phyloP scores from a whole-genome alignment of 2,113 vertebrate species.

The Corydoras sp. region DNA sequence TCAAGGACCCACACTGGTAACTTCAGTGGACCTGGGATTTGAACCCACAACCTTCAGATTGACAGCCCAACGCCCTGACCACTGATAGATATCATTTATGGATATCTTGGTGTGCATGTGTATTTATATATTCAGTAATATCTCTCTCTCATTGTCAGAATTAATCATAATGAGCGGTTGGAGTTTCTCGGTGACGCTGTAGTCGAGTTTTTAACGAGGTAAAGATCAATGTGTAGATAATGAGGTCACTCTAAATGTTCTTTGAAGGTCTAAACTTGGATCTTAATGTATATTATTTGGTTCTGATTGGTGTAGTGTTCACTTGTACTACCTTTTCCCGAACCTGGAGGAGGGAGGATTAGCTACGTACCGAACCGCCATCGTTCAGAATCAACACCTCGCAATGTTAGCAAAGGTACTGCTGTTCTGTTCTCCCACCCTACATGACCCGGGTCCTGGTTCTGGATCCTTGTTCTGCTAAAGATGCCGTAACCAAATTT shows the following conservation, averaged over 20 bases:
- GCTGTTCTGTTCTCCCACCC: neutral
- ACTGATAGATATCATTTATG: no score
- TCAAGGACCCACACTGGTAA: no score
- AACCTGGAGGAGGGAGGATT: constrained; percentile 91
- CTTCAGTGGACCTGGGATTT: no score
- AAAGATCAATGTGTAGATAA: constrained; percentile 36
- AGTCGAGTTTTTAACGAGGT: constrained; percentile 99
- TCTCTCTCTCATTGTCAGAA: constrained; percentile 64
- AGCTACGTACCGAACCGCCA: constrained; percentile 94
- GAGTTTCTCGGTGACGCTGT: constrained; percentile 99
- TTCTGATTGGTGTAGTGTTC: constrained; percentile 72
- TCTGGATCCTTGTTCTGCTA: no score
- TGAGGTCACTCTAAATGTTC: no score
- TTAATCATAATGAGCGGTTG: constrained; percentile 96
- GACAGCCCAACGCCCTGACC: no score
- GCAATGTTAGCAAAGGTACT: constrained; percentile 96
- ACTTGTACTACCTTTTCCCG: constrained; percentile 95
- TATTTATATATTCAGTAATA: neutral
- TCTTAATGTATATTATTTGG: neutral
- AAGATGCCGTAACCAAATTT: no score
- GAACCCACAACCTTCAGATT: no score
- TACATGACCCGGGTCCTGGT: no score
- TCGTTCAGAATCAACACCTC: constrained; percentile 97
- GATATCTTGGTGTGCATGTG: neutral
- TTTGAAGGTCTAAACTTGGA: neutral